These are phyloP conservation scores for Trachelipus rathkii DNA, from an alignment of 1,140 invertebrate species.

Conservation along the genomic window DNA sequence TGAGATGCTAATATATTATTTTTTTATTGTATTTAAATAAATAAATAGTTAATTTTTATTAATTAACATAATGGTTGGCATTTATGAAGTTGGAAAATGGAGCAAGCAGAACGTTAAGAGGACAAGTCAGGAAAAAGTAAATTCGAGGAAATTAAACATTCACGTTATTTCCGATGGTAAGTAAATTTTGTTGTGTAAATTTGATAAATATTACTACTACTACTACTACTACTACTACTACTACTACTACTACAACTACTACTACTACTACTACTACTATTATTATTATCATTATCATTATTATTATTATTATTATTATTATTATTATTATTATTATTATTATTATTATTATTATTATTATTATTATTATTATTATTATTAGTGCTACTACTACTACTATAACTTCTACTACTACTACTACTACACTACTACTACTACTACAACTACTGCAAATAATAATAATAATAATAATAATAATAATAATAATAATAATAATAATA, in stretches of 20 bases:
- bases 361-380: no score
- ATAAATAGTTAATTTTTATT: not conserved
- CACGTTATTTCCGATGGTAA: slow-evolving; percentile 3
- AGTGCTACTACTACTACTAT: no score
- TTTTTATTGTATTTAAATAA: not conserved
- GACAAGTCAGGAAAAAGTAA: not conserved
- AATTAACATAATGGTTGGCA: not conserved
- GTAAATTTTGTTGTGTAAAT: not conserved
- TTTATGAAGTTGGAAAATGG: not conserved
- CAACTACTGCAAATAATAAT: no score
- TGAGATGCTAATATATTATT: not conserved
- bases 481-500: no score
- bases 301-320: no score
- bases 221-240: not conserved
- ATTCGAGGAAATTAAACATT: not conserved
- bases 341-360: no score
- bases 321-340: no score
- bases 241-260: not conserved
- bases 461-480: no score
- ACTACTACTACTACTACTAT: not conserved
- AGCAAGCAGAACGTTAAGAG: not conserved
- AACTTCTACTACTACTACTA: no score
- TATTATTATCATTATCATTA: no score
- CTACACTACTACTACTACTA: no score
- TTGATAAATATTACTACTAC: not conserved